Base-by-base conservation (phyloP, 2,888 invertebrate genomes). In the Apotomis turbidana region DNA sequence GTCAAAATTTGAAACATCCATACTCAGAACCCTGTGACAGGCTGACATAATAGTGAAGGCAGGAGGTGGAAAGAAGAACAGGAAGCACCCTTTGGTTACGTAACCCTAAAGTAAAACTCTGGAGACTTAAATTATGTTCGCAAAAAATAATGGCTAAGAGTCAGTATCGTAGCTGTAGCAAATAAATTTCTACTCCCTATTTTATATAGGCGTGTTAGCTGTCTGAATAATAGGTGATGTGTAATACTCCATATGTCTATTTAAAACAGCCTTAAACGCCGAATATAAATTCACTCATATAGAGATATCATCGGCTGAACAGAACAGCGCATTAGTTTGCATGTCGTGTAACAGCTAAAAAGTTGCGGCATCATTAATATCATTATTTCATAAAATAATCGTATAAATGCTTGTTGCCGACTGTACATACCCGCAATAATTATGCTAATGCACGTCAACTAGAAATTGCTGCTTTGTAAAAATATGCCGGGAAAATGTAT, bases 401-500 rank as follows among this genome's bases (percentile, higher is more conserved):
- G 8, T 55, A 66, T 66, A 55, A 27, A 66, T 66, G 54, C 44
- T 27, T 3, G 27, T 55, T 15, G n/a, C 13, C 41, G 71, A 71
- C 67, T 71, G 71, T 71, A 67, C 61, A 36, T 27, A 52, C 52
- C 60, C 41, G 60, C 67, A 44, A 71, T 62, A 71, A 71, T 71
- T 71, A 71, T 71, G 71, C 61, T 61, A 71, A 71, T 71, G n/a
- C 67, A 57, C 71, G 67, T 71, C 71, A 57, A 60, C 55, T 57
- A 71, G 71, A 71, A 71, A 71, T 71, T 67, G 44, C 61, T 67
- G 67, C 61, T 71, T 61, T 68, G 71, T 71, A 57, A 71, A 71
- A 71, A 71, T 71, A 67, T 71, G 67, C 67, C 67, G 64, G 57
- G 61, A 61, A 71, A 71, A 68, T 62, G 61, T 57, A 67, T 71